Conservation (phyloP, 2,888 invertebrate species). For the Sicus ferrugineus region DNA sequence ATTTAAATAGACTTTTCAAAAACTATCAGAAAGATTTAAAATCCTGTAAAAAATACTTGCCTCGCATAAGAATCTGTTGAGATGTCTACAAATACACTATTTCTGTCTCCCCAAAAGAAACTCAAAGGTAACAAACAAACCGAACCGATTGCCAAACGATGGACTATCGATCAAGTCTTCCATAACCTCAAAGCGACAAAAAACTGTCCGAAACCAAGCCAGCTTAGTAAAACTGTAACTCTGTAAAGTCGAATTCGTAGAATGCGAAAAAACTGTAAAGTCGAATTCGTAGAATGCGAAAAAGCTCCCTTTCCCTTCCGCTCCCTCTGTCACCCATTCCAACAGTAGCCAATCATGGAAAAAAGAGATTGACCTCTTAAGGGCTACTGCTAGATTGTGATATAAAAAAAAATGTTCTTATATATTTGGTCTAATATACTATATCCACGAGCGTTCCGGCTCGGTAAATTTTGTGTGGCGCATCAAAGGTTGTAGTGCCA, state of each 20-base stretch:
- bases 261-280: too few species aligned
- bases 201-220: too few species aligned
- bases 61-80: not conserved
- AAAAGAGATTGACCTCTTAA: too few species aligned
- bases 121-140: not conserved
- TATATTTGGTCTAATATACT: too few species aligned
- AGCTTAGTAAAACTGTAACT: too few species aligned
- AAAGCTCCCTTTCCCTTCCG: too few species aligned
- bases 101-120: not conserved
- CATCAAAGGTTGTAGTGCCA: not conserved
- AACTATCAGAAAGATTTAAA: not conserved
- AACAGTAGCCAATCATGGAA: too few species aligned
- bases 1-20: not conserved
- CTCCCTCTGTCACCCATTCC: too few species aligned
- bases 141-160: conserved; percentile 59
- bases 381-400: too few species aligned
- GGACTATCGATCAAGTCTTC: conserved; percentile 64
- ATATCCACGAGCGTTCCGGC: not conserved
- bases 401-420: too few species aligned
- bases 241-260: too few species aligned
- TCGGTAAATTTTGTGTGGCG: not conserved
- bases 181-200: conserved; percentile 50
- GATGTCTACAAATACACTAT: not conserved
- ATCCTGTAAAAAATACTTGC: not conserved
- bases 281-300: too few species aligned